Conservation (phyloP, 2,888 invertebrate genomes). For the Agriopis leucophaearia region DNA sequence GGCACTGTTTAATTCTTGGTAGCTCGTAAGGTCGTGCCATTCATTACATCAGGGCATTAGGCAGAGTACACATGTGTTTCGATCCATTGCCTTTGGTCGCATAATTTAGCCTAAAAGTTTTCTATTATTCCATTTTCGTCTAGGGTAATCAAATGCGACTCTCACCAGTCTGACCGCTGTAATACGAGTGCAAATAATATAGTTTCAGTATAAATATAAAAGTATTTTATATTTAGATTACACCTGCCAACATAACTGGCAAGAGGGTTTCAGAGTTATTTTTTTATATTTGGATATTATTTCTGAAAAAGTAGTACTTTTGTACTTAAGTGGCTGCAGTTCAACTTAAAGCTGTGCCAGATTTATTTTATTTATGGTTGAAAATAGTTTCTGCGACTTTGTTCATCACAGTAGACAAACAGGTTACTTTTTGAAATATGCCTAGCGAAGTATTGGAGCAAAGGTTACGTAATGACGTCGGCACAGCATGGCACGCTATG, state of each 20-base stretch:
- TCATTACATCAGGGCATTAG: conserved; percentile 29
- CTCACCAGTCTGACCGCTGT: conserved; percentile 15
- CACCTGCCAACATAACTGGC: not conserved
- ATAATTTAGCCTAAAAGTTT: conserved; percentile 18
- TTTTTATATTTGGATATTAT: too few species aligned
- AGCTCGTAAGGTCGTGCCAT: conserved; percentile 14
- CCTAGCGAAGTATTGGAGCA: not conserved
- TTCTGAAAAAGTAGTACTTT: too few species aligned
- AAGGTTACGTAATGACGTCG: too few species aligned
- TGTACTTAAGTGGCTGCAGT: not conserved
- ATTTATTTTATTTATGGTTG: not conserved
- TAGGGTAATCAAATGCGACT: conserved; percentile 14
- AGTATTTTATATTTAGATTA: not conserved
- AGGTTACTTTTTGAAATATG: not conserved
- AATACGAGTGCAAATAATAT: not conserved
- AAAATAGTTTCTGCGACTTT: not conserved
- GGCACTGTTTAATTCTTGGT: conserved; percentile 18
- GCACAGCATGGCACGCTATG: too few species aligned
- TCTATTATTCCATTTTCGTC: conserved; percentile 15
- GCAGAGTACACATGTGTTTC: conserved; percentile 22
- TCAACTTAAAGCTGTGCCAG: not conserved
- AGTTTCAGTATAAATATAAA: not conserved
- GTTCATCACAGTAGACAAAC: not conserved
- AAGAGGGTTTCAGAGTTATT: not conserved
- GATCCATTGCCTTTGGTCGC: conserved; percentile 19